A percentile compares a stretch with the other conserved stretches of the same genome.
phyloP scores from a whole-genome alignment of 2,113 vertebrate species.

The Oncorhynchus masou region DNA sequence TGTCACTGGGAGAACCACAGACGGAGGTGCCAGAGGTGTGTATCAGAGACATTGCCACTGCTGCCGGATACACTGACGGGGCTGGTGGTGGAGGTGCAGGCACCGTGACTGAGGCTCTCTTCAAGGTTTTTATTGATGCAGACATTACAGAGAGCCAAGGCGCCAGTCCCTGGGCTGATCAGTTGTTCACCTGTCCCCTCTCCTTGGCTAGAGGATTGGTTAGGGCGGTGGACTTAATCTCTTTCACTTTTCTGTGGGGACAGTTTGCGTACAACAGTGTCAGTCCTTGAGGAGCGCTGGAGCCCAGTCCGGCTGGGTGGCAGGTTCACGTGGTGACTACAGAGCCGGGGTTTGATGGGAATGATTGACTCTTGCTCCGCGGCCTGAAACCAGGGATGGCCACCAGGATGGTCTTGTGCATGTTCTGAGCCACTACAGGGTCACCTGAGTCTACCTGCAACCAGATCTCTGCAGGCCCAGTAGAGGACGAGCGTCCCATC shows the following conservation, averaged over 20 bases:
- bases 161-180: too few relatives aligned
- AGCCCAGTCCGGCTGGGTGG: constrained; percentile 83
- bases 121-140: constrained; percentile 53
- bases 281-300: constrained; percentile 77
- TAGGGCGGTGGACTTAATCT: constrained; percentile 77
- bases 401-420: constrained; percentile 96
- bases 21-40: constrained; percentile 88
- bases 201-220: constrained; percentile 47
- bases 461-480: constrained; percentile 95
- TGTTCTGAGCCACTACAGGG: constrained; percentile 94
- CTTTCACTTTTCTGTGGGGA: constrained; percentile 77
- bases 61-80: constrained; percentile 85
- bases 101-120: constrained; percentile 82
- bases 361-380: constrained; percentile 96
- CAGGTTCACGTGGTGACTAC: constrained; percentile 74
- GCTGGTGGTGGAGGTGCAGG: constrained; percentile 75
- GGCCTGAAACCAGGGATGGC: constrained; percentile 93
- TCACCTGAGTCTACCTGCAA: constrained; percentile 90
- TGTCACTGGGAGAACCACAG: constrained; percentile 89
- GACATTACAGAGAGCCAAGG: too few relatives aligned
- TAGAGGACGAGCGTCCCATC: constrained; percentile 91
- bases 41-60: constrained; percentile 66
- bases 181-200: too few relatives aligned
- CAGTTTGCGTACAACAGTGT: constrained; percentile 68
- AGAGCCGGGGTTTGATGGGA: constrained; percentile 76